Evolutionary conservation across 2,797 vertebrate species (phyloP), one percentile per base, ranked within the genome.

Genomic region (Novumbra hubbsi): DNA sequence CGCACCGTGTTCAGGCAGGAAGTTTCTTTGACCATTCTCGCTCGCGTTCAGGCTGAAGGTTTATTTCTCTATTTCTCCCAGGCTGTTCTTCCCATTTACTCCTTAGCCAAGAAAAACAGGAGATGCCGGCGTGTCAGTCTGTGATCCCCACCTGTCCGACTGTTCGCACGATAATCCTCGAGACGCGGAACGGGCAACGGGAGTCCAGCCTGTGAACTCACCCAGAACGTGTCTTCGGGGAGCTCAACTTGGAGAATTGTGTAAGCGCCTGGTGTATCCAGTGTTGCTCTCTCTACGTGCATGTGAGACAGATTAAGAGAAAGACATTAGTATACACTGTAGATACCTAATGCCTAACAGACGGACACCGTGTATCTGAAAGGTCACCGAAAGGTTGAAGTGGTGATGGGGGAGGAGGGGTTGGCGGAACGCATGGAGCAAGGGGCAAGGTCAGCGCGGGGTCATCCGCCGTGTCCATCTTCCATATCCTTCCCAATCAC

Each of bases 21-120:
- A n/a, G n/a, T 45, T 28, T 48, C 15, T 67, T 68, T 15, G 19
- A 12, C 34, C 12, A 19, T 14, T 19, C 17, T 11, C 41, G 41
- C 24, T 45, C 32, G 5, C 14, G 66, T 48, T 68, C 1, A 12
- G 11, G 21, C 24, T 15, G 19, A 21, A 38, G 5, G 38, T 5
- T 12, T 11, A 4, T 49, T 68, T 68, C 38, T 21, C 14, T 12
- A 48, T 57, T 65, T 32, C 60, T 72, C 16, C 21, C 45, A 28
- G 24, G 27, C 60, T 21, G 17, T 65, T 32, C 67, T 49, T 49
- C 66, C 65, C 16, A 7, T 19, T 41, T 60, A n/a, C 52, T 71
- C 30, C 30, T 15, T 12, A 5, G 48, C 72, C 72, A 73, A 73
- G 65, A 73, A 68, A 68, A 73, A 73, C 66, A 73, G 21, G 28